Base-by-base conservation (phyloP, 2,888 invertebrate species). In the Agrotis segetum region DNA sequence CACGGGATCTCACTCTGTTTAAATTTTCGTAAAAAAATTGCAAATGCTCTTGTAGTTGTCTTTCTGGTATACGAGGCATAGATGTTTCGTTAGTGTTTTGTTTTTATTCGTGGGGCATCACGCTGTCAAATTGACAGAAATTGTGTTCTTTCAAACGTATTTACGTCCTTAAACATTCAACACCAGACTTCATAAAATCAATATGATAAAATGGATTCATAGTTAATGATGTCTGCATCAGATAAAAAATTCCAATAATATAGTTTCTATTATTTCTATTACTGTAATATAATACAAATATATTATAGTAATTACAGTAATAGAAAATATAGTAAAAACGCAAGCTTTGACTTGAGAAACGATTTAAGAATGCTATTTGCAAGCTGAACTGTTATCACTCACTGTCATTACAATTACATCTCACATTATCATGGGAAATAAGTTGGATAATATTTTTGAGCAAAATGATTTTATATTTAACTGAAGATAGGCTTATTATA, bases 131-230 rank as follows among this genome's bases (percentile, higher is more conserved):
- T n/a, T n/a, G n/a, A n/a, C n/a, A n/a, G n/a, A n/a, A n/a, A n/a
- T n/a, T n/a, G n/a, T n/a, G n/a, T n/a, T n/a, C n/a, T n/a, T n/a
- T n/a, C n/a, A n/a, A n/a, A n/a, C n/a, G n/a, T n/a, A n/a, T n/a
- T n/a, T n/a, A n/a, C n/a, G n/a, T n/a, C 29, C 68, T 59, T 44
- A 53, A 71, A 59, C 53, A 77, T 68, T 69, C 59, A 59, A 59
- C 24, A 21, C 16, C 6, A 21, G 13, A 67, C 3, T 2, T 19
- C 46, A 52, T 2, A 67, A 19, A 34, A 76, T 76, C 34, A 40
- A 67, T 47, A 67, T 52, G 16, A 47, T 75, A 47, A 46, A 29
- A 46, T 46, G 34, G n/a, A 66, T 29, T 16, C 17, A 58, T 16
- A 46, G 24, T 58, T 50, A 19, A 50, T 46, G 24, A 24, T 21